Evolutionary conservation across 2,888 invertebrate species (phyloP).

Genomic region (Yponomeuta evonymella): DNA sequence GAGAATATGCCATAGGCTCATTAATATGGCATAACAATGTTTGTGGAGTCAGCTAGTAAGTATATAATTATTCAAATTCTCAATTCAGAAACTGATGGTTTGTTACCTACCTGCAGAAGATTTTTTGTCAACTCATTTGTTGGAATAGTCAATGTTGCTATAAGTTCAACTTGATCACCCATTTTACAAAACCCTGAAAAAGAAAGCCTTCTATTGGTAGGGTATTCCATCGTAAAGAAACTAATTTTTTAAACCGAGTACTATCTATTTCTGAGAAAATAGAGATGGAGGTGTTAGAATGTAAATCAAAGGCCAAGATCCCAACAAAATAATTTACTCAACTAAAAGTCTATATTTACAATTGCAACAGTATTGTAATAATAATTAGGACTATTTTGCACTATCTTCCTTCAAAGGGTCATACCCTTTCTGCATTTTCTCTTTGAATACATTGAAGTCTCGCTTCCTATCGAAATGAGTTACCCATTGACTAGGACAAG

Average conservation of each 20-base stretch:
- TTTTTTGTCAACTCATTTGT: constrained; percentile 33
- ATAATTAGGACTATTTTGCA: constrained; percentile 33
- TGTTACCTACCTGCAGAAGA: constrained; percentile 43
- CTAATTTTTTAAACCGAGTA: background rate
- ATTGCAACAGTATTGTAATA: constrained; percentile 32
- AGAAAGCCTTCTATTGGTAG: background rate
- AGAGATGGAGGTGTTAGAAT: constrained; percentile 17
- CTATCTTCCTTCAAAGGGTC: constrained; percentile 80
- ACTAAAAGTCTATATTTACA: constrained; percentile 55
- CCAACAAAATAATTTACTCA: constrained; percentile 56
- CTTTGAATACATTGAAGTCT: constrained; percentile 91
- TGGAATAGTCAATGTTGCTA: constrained; percentile 31
- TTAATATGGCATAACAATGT: too few relatives aligned
- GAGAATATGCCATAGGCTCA: too few relatives aligned
- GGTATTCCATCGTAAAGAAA: background rate
- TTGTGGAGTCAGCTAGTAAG: too few relatives aligned
- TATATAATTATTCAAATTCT: too few relatives aligned
- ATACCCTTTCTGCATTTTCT: constrained; percentile 88
- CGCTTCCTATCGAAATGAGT: constrained; percentile 95
- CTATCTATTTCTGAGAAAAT: constrained; percentile 4
- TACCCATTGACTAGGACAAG: constrained; percentile 91
- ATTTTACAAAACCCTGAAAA: constrained; percentile 27
- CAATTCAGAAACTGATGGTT: background rate
- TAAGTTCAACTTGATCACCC: constrained; percentile 39
- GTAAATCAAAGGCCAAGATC: constrained; percentile 46